Evolutionary conservation across 92 coral and sea anemone species (phyloP), one percentile per base, ranked within the genome.

Genomic region (Umimayanthus kanabou): DNA sequence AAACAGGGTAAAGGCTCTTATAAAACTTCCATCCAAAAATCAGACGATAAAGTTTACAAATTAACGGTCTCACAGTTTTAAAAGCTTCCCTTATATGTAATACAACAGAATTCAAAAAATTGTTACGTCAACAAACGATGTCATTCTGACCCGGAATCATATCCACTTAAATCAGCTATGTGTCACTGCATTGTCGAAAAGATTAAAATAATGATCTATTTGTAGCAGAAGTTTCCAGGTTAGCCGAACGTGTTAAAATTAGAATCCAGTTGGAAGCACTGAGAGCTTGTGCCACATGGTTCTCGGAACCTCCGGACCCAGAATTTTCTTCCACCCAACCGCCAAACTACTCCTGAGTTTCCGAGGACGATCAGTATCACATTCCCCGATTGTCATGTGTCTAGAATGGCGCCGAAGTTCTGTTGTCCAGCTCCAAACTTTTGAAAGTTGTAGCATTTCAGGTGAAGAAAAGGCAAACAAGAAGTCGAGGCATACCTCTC

Each of bases 321-420:
- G 20, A 53, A 53, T 53, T 33, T 13, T 53, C 58, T 53, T 18
- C 58, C 58, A 53, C 11, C 16, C 58, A 18, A 53, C 58, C 58
- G 58, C 58, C 18, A 3, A 16, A 0, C 25, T 22, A 61, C 26
- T 61, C 69, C 26, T 14, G 69, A 8, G 69, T 23, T 15, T 15
- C 65, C 65, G 65, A 20, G 37, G 37, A 33, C 37, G 37, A 33
- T 33, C 37, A 33, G 37, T 33, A 33, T 33, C 37, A 33, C 37
- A 33, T 33, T 33, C 9, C 69, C 69, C 69, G 25, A 61, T 25
- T 61, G n/a, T 61, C 69, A 61, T 15, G 14, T 61, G 69, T 72
- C 18, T 15, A 26, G 82, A 78, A 45, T 23, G 66, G 81, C 58
- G 81, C 81, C 81, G 39, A 45, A 25, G 39, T 49, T 78, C 82